These are phyloP conservation scores for Drepana arcuata DNA, from an alignment of 1,140 invertebrate species.

Conservation along the genomic window DNA sequence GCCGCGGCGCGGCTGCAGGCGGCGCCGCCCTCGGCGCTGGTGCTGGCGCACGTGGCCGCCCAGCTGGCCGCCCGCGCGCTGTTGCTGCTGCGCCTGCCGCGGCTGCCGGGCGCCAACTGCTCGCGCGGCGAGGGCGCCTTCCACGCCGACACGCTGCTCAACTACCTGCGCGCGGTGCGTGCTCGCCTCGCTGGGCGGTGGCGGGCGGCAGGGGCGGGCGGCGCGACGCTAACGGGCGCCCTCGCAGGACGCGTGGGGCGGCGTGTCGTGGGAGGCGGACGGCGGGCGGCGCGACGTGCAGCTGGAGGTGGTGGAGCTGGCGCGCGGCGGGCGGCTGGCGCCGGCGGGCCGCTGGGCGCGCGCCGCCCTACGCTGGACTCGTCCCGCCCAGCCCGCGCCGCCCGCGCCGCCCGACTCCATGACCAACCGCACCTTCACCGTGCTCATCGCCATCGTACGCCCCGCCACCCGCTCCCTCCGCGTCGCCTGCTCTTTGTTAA, in stretches of 20 bases:
- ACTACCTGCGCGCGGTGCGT: conserved; percentile 47
- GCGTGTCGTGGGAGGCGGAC: conserved; percentile 31
- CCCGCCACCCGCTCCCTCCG: not conserved
- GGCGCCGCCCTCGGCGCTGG: conserved; percentile 30
- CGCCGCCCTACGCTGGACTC: conserved; percentile 5
- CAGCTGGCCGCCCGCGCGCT: conserved; percentile 19
- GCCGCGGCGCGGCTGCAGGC: not conserved
- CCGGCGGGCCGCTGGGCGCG: conserved; percentile 23
- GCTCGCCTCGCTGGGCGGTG: not conserved
- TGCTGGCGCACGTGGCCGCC: conserved; percentile 39
- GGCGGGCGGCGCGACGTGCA: conserved; percentile 28
- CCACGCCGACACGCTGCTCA: conserved; percentile 52
- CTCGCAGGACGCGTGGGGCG: conserved; percentile 18
- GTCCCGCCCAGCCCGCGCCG: conserved; percentile 3
- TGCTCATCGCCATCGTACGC: conserved; percentile 42
- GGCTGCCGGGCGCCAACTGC: conserved; percentile 8
- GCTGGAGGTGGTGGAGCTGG: conserved; percentile 36
- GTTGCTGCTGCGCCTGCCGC: conserved; percentile 4
- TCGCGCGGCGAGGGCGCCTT: conserved; percentile 27
- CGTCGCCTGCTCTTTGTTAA: too few relatives aligned
- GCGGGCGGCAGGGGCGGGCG: conserved; percentile 23
- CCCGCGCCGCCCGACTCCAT: conserved; percentile 26
- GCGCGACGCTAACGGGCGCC: conserved; percentile 4
- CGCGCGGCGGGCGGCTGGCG: conserved; percentile 31
- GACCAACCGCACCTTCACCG: conserved; percentile 52